Evolutionary conservation across 2,797 vertebrate genomes (phyloP).

Genomic region (Pipistrellus pipistrellus): DNA sequence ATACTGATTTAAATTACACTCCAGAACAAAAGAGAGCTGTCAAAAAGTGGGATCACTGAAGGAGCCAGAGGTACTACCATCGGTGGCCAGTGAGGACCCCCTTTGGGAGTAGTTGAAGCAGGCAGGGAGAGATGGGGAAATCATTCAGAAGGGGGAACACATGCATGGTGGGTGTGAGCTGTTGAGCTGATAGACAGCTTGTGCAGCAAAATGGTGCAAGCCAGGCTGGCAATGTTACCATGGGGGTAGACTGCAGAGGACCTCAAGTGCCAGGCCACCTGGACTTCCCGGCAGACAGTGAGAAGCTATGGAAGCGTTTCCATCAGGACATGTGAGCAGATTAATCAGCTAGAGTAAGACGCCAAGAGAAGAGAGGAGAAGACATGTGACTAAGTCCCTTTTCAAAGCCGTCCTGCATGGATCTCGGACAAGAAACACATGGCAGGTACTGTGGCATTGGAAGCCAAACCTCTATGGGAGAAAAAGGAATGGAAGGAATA

Average conservation of each 20-base stretch:
- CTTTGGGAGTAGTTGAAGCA: background rate
- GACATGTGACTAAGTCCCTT: background rate
- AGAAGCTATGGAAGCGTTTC: background rate
- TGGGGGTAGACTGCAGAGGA: background rate
- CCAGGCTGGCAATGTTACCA: background rate
- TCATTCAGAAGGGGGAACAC: background rate
- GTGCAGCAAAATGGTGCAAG: background rate
- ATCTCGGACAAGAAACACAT: fast-evolving
- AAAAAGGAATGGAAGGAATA: background rate
- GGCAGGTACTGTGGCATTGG: background rate
- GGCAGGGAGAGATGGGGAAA: background rate
- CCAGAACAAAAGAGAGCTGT: background rate
- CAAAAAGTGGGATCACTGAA: background rate
- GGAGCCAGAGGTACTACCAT: background rate
- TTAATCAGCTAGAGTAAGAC: background rate
- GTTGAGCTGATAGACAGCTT: background rate
- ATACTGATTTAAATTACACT: slow-evolving; percentile 4
- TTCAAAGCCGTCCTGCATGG: background rate
- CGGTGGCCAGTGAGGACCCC: background rate
- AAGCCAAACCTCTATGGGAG: background rate
- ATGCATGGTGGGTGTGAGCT: background rate
- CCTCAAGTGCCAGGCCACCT: background rate
- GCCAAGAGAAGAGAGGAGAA: background rate
- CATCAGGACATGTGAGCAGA: background rate
- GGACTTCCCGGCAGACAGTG: background rate